Base-by-base conservation (phyloP, 2,797 vertebrate genomes). In the Tangara arthus region DNA sequence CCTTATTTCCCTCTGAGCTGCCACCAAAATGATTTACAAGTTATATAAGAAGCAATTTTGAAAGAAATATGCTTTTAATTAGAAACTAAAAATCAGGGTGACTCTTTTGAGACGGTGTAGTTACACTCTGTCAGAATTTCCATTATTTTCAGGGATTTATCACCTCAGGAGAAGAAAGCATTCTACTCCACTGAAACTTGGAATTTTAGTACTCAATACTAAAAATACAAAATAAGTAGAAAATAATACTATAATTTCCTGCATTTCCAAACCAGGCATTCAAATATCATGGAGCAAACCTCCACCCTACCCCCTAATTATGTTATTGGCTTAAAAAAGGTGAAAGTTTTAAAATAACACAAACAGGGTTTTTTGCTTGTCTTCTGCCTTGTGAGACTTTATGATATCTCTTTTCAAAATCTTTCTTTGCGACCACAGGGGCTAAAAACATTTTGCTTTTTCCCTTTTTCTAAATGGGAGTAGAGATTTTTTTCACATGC, bases 31-130 rank as follows among this genome's bases (percentile, higher is more conserved):
- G 87, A 96, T 95, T 95, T 95, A 86, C 84, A 94, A 86, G 83
- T 94, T 91, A 81, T 49, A 20, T 35, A 78, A 87, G 60, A 93
- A 63, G 41, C 3, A 15, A 79, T 90, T 94, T 94, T 96, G 66
- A 91, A 94, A 94, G 96, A 96, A 95, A 94, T 94, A 89, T 85
- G 89, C 30, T 78, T 95, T 94, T 94, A 90, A 96, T 96, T 96
- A 80, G 87, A 93, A 94, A 91, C 80, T 81, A 87, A 92, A 94
- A 88, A 88, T 93, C 87, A 56, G 11, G 9, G 63, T 88, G 82
- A 83, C 77, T 92, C 37, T 30, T 88, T 85, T 73, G 91, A 91
- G 82, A 94, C 70, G 66, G n/a, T 64, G 12, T 28, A 92, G 73
- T 83, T 88, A 79, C 73, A 86, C 70, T 91, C 66, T 82, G 39